phyloP scores from a whole-genome alignment of 2,888 invertebrate genomes.

The Yponomeuta plumbellus region DNA sequence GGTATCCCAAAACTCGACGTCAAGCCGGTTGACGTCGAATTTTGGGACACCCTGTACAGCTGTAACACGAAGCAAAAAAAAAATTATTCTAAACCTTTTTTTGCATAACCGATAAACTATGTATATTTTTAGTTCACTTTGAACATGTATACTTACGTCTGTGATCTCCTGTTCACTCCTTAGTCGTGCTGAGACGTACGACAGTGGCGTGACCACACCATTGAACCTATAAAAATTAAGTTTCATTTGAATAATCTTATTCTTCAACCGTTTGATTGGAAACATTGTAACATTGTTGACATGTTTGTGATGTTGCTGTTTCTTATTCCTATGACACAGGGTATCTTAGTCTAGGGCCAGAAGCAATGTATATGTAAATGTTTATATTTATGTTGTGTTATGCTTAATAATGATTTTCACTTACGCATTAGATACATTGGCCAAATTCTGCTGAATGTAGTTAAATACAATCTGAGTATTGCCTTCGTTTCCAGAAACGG shows the following conservation, averaged over 20 bases:
- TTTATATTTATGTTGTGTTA: too few species aligned
- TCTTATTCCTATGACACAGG: too few species aligned
- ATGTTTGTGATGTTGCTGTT: too few species aligned
- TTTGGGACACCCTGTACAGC: too few species aligned
- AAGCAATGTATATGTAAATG: too few species aligned
- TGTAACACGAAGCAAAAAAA: too few species aligned
- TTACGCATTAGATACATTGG: constrained; percentile 44
- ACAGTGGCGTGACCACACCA: constrained; percentile 39
- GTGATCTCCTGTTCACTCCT: constrained; percentile 37
- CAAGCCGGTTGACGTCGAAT: too few species aligned
- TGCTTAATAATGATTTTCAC: constrained; percentile 30
- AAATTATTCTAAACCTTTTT: background rate
- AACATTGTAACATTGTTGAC: too few species aligned
- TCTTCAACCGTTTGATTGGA: background rate
- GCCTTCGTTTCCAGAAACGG: constrained; percentile 71
- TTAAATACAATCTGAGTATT: constrained; percentile 74
- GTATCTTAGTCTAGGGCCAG: too few species aligned
- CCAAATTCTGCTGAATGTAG: constrained; percentile 58
- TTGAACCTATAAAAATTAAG: constrained; percentile 42
- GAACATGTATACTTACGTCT: constrained; percentile 34
- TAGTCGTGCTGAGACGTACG: constrained; percentile 49
- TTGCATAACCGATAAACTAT: background rate
- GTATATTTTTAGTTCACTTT: background rate
- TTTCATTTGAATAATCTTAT: background rate
- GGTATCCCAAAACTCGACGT: too few species aligned